Conservation (phyloP, 2,797 vertebrate species). For the Podarcis lilfordi region DNA sequence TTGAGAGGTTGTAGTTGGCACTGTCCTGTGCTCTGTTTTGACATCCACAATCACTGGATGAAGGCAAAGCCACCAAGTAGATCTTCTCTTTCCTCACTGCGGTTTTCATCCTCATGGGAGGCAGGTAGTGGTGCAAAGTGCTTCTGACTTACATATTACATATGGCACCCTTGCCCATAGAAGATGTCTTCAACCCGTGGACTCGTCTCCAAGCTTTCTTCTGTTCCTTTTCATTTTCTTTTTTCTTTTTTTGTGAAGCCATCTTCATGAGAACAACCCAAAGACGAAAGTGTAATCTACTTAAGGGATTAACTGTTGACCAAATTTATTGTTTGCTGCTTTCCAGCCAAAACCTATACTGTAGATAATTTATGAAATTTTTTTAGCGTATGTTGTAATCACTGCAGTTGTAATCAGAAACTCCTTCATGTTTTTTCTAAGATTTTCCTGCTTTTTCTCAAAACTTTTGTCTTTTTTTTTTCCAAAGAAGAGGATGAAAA, state of each 20-base stretch:
- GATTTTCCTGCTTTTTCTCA: slow-evolving; percentile 69
- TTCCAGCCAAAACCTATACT: slow-evolving; percentile 58
- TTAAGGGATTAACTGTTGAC: slow-evolving; percentile 44
- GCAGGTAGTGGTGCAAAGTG: background rate
- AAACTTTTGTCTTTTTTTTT: slow-evolving; percentile 70
- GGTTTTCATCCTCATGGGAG: slow-evolving; percentile 7
- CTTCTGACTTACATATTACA: background rate
- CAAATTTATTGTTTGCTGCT: slow-evolving; percentile 51
- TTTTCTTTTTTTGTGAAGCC: slow-evolving; percentile 45
- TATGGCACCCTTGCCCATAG: background rate
- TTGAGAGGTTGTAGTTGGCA: background rate
- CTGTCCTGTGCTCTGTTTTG: background rate
- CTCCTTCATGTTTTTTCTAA: slow-evolving; percentile 71
- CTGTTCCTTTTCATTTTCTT: slow-evolving; percentile 35
- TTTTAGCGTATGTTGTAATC: slow-evolving; percentile 51
- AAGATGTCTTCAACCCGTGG: background rate
- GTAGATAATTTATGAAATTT: slow-evolving; percentile 58
- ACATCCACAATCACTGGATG: background rate
- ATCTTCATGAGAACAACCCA: slow-evolving; percentile 64
- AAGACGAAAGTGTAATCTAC: slow-evolving; percentile 65
- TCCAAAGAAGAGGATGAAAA: slow-evolving; percentile 20
- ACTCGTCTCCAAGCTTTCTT: background rate
- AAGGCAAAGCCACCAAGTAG: slow-evolving; percentile 3
- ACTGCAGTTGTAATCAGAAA: slow-evolving; percentile 56
- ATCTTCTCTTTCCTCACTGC: background rate